Base-by-base conservation (phyloP, 2,113 vertebrate species). In the Sphyrna mokarran region DNA sequence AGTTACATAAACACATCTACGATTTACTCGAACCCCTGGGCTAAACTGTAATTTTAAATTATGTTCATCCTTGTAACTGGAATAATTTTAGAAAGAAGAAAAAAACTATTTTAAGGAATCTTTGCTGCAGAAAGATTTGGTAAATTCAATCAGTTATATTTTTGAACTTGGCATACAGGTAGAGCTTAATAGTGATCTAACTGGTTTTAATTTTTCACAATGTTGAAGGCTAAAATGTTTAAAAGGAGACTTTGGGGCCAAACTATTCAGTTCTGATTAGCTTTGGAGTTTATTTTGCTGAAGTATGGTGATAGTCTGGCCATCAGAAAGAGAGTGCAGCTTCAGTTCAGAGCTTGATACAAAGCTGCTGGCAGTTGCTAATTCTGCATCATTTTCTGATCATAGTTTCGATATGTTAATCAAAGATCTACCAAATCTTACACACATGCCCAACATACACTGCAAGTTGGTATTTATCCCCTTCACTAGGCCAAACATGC, bases 201-300 rank as follows among this genome's bases (percentile, higher is more conserved):
- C 29, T 58, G 29, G 54, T 61, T 90, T 90, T 72, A 48, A 48
- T 76, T 72, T 11, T 43, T 72, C 23, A 54, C 26, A 14, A 54
- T 48, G n/a, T 93, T 69, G n/a, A 68, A 95, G 26, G 26, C 43
- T 43, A 95, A 48, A 72, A 40, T 95, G 94, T 48, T 69, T 70
- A 22, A 69, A 70, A 37, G 33, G 23, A 33, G 10, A 72, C 37
- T 89, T 93, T 95, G 94, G 69, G 40, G 40, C 94, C 40, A 95
- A 95, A 76, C 13, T 69, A 76, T 72, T 95, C 68, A 95, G 43
- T 70, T 95, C 40, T 29, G 68, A 48, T 95, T 70, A 95, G 68
- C 23, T 72, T 68, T 94, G 26, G n/a, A 69, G n/a, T 94, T 70
- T 13, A 20, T 37, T 5, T 95, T 95, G 13, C 22, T 48, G 23